Evolutionary conservation across 2,113 vertebrate genomes (phyloP), one percentile per base, ranked within the genome.

Genomic region (Alosa alosa): DNA sequence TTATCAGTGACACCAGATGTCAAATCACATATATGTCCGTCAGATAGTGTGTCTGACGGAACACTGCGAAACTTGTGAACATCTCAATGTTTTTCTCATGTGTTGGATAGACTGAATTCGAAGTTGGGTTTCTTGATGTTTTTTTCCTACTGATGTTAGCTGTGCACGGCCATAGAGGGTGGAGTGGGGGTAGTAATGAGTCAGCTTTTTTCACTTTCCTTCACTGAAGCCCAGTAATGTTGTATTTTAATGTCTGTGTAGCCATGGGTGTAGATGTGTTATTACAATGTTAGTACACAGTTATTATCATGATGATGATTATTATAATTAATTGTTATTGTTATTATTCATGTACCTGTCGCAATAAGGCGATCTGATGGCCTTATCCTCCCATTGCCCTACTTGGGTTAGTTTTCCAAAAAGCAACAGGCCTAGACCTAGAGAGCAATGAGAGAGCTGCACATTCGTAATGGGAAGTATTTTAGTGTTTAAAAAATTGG

Each of bases 61-160:
- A 13, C 52, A 55, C 13, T 55, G 15, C 4, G 52, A 55, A 18
- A 55, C 52, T 55, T 55, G 15, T 4, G 17, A 0, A 55, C 17
- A 4, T 55, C 64, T 36, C n/a, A 9, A 15, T 10, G n/a, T 72
- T 72, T 10, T 1, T 78, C 72, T 78, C 22, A 8, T 20, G 22
- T n/a, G 22, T 2, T 20, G 22, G 7, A 64, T 31, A 39, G 20
- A 22, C 18, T 22, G 55, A 22, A 60, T 22, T 22, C 20, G 5
- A 60, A 20, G 18, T 20, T 60, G 20, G 4, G 55, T 18, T 22
- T 60, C 1, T 6, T 41, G 13, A 15, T 39, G 10, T 15, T 36
- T 75, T 75, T 75, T 78, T 84, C 84, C 83, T 86, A 83, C 78
- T 86, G 87, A 84, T 82, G 13, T n/a, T 84, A 85, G 50, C 85